Evolutionary conservation across 2,113 vertebrate genomes (phyloP).

Genomic region (Pterophyllum scalare): DNA sequence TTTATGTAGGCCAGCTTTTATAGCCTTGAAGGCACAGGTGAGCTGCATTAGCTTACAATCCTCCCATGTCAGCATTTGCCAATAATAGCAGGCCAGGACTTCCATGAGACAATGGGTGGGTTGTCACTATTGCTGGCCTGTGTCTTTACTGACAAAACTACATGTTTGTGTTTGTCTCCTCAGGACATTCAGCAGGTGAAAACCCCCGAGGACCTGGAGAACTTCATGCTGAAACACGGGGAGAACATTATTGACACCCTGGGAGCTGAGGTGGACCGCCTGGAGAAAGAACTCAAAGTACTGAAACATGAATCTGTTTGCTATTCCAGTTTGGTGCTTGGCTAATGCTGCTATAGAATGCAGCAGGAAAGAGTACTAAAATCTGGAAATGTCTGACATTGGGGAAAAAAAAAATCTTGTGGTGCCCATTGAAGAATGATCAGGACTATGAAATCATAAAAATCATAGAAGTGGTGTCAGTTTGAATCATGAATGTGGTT

Average conservation of each 20-base stretch:
- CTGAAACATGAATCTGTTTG: neutral
- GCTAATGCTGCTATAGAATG: neutral
- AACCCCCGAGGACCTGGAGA: slow-evolving; percentile 94
- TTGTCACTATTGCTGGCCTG: neutral
- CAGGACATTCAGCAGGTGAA: slow-evolving; percentile 98
- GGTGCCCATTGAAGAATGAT: neutral
- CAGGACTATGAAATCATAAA: neutral
- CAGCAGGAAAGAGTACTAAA: neutral
- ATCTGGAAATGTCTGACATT: neutral
- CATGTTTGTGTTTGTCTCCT: slow-evolving; percentile 2
- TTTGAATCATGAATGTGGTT: neutral
- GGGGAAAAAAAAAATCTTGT: neutral
- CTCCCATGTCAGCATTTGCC: neutral
- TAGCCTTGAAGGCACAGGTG: neutral
- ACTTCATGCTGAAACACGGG: slow-evolving; percentile 97
- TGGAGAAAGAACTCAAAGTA: slow-evolving; percentile 98
- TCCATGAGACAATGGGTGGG: too few species aligned
- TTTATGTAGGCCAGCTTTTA: neutral
- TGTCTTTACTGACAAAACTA: neutral
- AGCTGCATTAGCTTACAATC: neutral
- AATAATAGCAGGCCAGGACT: neutral
- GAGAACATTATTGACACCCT: slow-evolving; percentile 97
- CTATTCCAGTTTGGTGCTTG: neutral
- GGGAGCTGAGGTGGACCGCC: slow-evolving; percentile 95
- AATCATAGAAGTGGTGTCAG: neutral